phyloP scores from a whole-genome alignment of 2,113 vertebrate genomes.

The Stomatorhinus ivindoensis region DNA sequence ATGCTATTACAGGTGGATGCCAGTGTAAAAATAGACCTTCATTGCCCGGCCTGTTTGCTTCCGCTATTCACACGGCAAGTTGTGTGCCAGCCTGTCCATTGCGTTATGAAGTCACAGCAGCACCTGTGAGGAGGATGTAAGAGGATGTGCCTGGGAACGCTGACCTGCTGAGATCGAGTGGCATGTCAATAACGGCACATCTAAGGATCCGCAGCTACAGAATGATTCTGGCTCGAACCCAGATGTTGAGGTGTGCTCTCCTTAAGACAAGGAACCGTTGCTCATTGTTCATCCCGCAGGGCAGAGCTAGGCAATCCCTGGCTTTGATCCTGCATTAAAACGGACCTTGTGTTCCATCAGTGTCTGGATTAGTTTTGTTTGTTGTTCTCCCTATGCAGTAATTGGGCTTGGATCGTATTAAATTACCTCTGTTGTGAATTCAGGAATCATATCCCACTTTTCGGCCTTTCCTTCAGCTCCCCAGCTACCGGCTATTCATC shows the following conservation, averaged over 20 bases:
- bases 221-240: background rate
- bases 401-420: background rate
- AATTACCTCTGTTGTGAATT: background rate
- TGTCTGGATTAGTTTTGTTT: background rate
- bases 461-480: background rate
- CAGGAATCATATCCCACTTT: background rate
- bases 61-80: conserved; percentile 28
- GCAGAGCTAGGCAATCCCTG: background rate
- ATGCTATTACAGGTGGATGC: background rate
- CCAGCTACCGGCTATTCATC: background rate
- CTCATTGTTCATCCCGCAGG: background rate
- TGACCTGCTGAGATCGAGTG: background rate
- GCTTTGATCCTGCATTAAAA: background rate
- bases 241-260: background rate
- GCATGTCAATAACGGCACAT: background rate
- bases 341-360: background rate
- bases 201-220: background rate
- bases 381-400: background rate
- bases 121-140: background rate
- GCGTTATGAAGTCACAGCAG: conserved; percentile 6
- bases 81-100: conserved; percentile 14
- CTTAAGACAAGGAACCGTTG: background rate
- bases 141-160: background rate
- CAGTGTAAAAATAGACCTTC: background rate
- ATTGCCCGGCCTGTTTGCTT: background rate